Evolutionary conservation across 2,888 invertebrate species (phyloP), one percentile per base, ranked within the genome.

Genomic region (Acanthosepion pharaonis): DNA sequence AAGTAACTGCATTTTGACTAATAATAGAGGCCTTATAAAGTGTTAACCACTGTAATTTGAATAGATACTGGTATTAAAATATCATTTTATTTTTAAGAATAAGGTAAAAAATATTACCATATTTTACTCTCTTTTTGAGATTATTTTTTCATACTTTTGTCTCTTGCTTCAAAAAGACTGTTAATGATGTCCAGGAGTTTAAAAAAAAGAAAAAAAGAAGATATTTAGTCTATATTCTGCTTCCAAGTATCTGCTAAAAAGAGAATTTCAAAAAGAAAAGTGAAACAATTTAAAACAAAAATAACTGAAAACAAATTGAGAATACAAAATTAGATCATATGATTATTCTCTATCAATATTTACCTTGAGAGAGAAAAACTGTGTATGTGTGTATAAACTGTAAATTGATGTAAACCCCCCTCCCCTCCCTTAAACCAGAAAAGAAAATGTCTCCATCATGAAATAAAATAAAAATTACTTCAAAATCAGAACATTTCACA

Each of bases 401-500:
- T 3, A 78, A 33, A n/a, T 15, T 33, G n/a, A 78, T 78, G 20
- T 33, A 78, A 78, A 11, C 78, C n/a, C 11, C n/a, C 15, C n/a
- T 3, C 2, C 9, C 15, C 15, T 78, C 15, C 3, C n/a, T 15
- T 15, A 78, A n/a, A 78, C 9, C 15, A 78, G n/a, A 28, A 28
- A 78, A 78, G 28, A 78, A 78, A 78, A 78, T 78, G 78, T 78
- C 78, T n/a, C n/a, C 59, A 59, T 78, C n/a, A 78, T n/a, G n/a
- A 33, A n/a, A 78, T n/a, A 78, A 78, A 15, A 78, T n/a, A 64
- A 28, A 25, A 64, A 78, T 78, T 28, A 33, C 15, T 78, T n/a
- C 9, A 78, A n/a, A n/a, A 78, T 78, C n/a, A n/a, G 8, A 15
- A 78, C 78, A 78, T 78, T 78, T 78, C n/a, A 15, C 15, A 78